Base-by-base conservation (phyloP, 53 echinoderm and acorn worm species). In the Antedon mediterranea region DNA sequence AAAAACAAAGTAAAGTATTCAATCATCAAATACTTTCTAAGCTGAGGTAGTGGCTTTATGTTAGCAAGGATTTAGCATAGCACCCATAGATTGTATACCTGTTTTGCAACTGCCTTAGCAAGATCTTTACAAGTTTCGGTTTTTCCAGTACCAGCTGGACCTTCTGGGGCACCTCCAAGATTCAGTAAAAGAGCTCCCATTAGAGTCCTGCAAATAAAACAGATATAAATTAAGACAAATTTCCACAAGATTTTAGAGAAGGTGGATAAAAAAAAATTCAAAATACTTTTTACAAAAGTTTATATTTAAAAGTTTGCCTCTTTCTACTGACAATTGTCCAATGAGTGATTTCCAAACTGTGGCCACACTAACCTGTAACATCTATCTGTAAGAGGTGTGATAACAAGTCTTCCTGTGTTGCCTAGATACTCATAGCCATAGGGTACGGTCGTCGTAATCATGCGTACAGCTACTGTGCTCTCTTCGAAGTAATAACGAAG, bases 361-460 rank as follows among this genome's bases (percentile, higher is more conserved):
- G n/a, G n/a, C n/a, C n/a, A n/a, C 32, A 75, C 83, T 37, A 76
- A 90, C 93, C 93, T 93, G 83, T 93, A 93, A 43, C 93, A 93
- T 30, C 93, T 86, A 84, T 93, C 93, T 0, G 93, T 93, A 71
- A 93, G 90, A 30, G 93, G 93, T 13, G 93, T 93, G 13, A 93
- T 93, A 30, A 93, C 93, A 70, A 93, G 93, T 37, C 93, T 83
- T 34, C 90, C 82, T 27, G 93, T 90, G 86, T 93, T 93, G 23
- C 93, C 93, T 33, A 93, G 93, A 75, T 93, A 93, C 81, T 93
- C 93, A 76, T 90, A 93, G n/a, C 93, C 93, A 83, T 93, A 93
- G 30, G 93, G 90, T 74, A 90, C 93, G 0, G 88, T 93, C 20
- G 90, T 93, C 28, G 93, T 93, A 76, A 93, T 93, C 93, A 93